Evolutionary conservation across 2,797 vertebrate species (phyloP).

Genomic region (Eulemur coronatus): DNA sequence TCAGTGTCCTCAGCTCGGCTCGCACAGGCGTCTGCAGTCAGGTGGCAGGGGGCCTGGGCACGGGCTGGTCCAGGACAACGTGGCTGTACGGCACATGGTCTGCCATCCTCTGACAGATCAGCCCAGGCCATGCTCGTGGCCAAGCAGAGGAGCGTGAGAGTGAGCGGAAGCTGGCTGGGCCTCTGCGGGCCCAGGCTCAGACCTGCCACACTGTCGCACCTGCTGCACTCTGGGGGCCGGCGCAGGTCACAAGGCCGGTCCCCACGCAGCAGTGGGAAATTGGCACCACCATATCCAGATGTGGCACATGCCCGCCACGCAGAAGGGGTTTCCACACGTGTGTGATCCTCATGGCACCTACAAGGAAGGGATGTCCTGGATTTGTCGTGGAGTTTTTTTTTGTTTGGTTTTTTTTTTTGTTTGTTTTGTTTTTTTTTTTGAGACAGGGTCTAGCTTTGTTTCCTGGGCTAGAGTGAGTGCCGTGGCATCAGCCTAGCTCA

Average conservation of each 20-base stretch:
- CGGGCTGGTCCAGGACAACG: too few species aligned
- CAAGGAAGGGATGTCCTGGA: not conserved
- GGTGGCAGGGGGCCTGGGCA: not conserved
- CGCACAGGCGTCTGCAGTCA: fast-evolving
- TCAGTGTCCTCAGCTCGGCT: fast-evolving
- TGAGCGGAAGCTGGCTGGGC: too few species aligned
- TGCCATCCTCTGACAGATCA: not conserved
- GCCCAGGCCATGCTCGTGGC: not conserved
- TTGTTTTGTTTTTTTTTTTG: too few species aligned
- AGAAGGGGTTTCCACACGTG: not conserved
- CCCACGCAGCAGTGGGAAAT: not conserved
- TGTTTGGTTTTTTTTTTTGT: too few species aligned
- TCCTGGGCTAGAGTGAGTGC: too few species aligned
- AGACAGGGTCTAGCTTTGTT: too few species aligned
- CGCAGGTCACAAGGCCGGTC: not conserved
- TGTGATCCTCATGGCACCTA: not conserved
- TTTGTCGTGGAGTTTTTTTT: not conserved
- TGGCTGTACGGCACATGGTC: fast-evolving
- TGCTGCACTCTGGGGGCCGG: not conserved
- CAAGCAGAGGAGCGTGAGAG: fast-evolving
- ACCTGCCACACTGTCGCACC: not conserved
- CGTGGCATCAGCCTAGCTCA: too few species aligned
- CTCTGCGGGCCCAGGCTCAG: not conserved
- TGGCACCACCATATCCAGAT: not conserved
- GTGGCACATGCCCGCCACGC: fast-evolving